Evolutionary conservation across 1,140 invertebrate species (phyloP), one percentile per base, ranked within the genome.

Genomic region (Nebria ingens): DNA sequence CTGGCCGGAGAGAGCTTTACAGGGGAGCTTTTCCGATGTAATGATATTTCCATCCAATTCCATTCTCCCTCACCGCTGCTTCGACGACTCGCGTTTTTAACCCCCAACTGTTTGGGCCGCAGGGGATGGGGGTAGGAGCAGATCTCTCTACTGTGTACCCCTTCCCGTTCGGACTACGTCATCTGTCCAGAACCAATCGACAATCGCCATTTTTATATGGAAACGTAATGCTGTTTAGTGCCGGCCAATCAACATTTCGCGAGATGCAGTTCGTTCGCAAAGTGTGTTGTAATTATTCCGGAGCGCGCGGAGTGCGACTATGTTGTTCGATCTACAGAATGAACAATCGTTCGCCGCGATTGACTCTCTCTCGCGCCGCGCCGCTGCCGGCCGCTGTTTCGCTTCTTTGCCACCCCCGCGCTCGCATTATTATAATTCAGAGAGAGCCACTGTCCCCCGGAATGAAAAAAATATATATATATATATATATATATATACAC

Each of bases 11-110:
- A n/a, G n/a, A 59, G 60, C 60, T 66, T 65, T 59, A 62, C 60
- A 64, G n/a, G 64, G 62, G 62, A 58, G 57, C 64, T 62, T 45
- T 45, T 57, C 64, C 64, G 61, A 62, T 64, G 64, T 69, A 68
- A 68, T 68, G 65, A 69, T 69, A 69, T 67, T 69, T 34, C 55
- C 42, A n/a, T n/a, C n/a, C 22, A 15, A 38, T 45, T 22, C 9
- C 19, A 40, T 15, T 22, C 25, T n/a, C 13, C n/a, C 55, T 20
- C 21, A 34, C 57, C 52, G 17, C 54, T 40, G 54, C 54, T 23
- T 55, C 25, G 19, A 34, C 25, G 25, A 11, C 21, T 19, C 23
- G 51, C 51, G 23, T 23, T 23, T 25, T 52, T 52, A 25, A 52
- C 21, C 21, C 51, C 51, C 51, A 45, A 45, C 40, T 9, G 40